Conservation (phyloP, 1,140 invertebrate genomes). For the Teleogryllus occipitalis region DNA sequence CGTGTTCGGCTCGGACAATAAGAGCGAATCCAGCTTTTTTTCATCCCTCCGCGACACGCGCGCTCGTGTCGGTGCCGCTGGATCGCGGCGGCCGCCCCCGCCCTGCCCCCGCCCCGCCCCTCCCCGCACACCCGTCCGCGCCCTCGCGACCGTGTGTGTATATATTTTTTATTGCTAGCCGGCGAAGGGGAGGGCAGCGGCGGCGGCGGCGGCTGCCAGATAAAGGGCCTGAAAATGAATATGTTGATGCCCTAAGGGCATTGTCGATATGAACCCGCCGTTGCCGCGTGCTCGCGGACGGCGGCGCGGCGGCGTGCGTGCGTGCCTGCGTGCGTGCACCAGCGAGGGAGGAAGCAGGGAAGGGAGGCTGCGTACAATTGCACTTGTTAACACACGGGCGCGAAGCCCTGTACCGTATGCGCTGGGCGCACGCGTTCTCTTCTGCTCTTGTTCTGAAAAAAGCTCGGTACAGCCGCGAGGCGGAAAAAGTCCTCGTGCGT, state of each 20-base stretch:
- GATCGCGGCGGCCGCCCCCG: not conserved
- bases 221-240: constrained; percentile 1
- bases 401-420: not conserved
- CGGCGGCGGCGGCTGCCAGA: not conserved
- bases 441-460: too few species aligned
- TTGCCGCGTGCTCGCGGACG: not conserved
- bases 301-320: not conserved
- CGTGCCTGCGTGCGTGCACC: not conserved
- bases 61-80: not conserved
- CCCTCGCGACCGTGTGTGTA: not conserved
- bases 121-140: too few species aligned
- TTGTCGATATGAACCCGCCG: constrained; percentile 3
- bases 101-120: too few species aligned
- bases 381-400: not conserved
- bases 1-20: constrained; percentile 12
- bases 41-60: not conserved
- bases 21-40: constrained; percentile 3
- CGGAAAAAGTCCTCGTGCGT: too few species aligned
- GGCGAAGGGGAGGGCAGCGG: not conserved
- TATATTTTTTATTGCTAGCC: constrained; percentile 1
- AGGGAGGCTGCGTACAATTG: not conserved
- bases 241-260: constrained; percentile 3
- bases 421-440: too few species aligned
- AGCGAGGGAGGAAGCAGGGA: not conserved
- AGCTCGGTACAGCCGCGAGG: too few species aligned